Evolutionary conservation across 2,797 vertebrate genomes (phyloP), one percentile per base, ranked within the genome.

Genomic region (Propithecus perrieri): DNA sequence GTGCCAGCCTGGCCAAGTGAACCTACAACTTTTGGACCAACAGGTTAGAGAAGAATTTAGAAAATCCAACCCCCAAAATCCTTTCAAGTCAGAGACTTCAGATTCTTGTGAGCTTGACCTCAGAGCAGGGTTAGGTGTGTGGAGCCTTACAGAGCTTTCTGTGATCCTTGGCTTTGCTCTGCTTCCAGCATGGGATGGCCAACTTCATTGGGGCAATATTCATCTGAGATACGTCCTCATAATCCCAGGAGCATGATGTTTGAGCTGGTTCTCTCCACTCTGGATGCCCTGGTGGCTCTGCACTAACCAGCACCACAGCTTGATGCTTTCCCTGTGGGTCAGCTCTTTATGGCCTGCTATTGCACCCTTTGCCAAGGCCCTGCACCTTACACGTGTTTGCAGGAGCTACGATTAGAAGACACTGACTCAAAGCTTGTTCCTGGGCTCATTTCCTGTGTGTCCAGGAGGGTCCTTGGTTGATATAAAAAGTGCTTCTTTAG

Each of bases 1-100:
- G 98, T 99, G 98, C 98, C 98, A 97, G 95, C 98, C 96, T 99
- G 98, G 98, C 98, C 98, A 94, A 98, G 97, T 94, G 98, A 98
- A 98, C 98, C 98, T 97, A 92, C 98, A 97, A 96, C 98, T 91
- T 99, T 98, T 2, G 98, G 98, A 98, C 97, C 98, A 98, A 98
- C 98, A 99, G 99, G 99, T 99, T 97, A 98, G 98, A 94, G 92
- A 79, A 95, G 74, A 95, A 71, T 84, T 81, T 48, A 7, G 79
- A 94, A 93, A 81, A 46, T 30, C 10, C 41, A 53, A 6, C 28
- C 35, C 94, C 28, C 15, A 20, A 67, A 53, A 50, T 30, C 24
- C 20, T 89, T 92, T 67, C 22, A 67, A 72, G 43, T 94, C 65
- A 76, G 18, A 55, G 33, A 74, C 33, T 79, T 88, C 33, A 88